Base-by-base conservation (phyloP, 2,888 invertebrate genomes). In the Trissolcus brochymenae region DNA sequence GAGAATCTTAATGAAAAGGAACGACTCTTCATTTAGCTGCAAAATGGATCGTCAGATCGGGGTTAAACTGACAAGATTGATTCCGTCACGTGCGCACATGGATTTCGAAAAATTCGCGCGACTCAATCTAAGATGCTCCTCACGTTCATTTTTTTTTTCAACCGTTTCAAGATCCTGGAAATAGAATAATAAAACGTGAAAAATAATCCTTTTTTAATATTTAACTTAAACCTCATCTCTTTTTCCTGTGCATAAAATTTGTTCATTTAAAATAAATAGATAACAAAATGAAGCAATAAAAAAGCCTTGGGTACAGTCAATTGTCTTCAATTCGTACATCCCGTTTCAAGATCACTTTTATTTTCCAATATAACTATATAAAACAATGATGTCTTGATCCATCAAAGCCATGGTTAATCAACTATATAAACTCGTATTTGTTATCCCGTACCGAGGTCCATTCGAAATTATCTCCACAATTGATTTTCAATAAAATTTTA, bases 41-140 rank as follows among this genome's bases (percentile, higher is more conserved):
- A 53, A 60, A 74, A 56, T 56, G 53, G 54, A 73, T 60, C 55
- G 50, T 53, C 41, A 40, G 64, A 59, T 71, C 61, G 57, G 21
- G 49, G 56, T 65, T 72, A 21, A 72, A 61, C 59, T 46, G 43
- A 64, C 55, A 70, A 40, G 76, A 70, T 61, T 70, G 76, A 76
- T 76, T 76, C 66, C 60, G 56, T 76, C 76, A 71, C 70, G 76
- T 40, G 75, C 75, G 68, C 57, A 41, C 40, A 43, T 41, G 55
- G 21, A 71, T 76, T 55, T 13, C 66, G 53, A 76, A 66, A 71
- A 76, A 74, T 67, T 51, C 14, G 43, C 56, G 50, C 40, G 61
- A 21, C 53, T 71, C 62, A 56, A 53, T 70, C 49, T 53, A 19
- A 55, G 41, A 67, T 16, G 43, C 59, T n/a, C 11, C 43, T 40